These are phyloP conservation scores for Polietes domitor DNA, from an alignment of 2,888 invertebrate species.

Conservation along the genomic window DNA sequence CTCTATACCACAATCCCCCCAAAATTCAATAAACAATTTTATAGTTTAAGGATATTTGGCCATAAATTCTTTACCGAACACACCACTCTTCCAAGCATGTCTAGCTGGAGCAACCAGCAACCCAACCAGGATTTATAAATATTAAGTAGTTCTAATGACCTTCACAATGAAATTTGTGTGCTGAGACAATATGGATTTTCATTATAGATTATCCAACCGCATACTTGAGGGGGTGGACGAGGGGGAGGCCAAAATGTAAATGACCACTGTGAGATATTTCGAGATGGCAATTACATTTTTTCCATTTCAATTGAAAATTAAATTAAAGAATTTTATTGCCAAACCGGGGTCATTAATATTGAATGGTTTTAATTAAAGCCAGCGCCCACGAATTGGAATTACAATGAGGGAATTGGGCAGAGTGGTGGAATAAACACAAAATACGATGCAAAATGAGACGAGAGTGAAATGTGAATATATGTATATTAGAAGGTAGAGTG, in stretches of 20 bases:
- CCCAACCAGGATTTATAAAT: conserved; percentile 8
- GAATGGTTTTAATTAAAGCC: too few relatives aligned
- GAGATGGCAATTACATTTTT: neutral
- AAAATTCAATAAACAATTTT: conserved; percentile 34
- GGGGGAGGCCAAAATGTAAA: neutral
- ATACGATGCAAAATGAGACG: too few relatives aligned
- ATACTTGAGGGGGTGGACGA: neutral
- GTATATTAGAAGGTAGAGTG: too few relatives aligned
- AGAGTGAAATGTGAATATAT: too few relatives aligned
- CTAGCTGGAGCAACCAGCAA: neutral
- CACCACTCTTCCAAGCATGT: neutral
- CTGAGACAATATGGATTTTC: neutral
- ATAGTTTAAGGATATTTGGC: conserved; percentile 48
- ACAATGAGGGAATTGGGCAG: too few relatives aligned
- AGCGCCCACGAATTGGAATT: too few relatives aligned
- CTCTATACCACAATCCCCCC: neutral
- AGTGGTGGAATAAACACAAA: too few relatives aligned
- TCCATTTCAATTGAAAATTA: neutral
- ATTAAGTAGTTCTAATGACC: conserved; percentile 41
- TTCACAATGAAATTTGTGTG: neutral
- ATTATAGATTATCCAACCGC: neutral
- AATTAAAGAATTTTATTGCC: neutral
- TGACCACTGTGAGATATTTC: neutral
- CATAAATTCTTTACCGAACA: neutral
- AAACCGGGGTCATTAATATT: neutral